Evolutionary conservation across 1,140 invertebrate species (phyloP).

Genomic region (Daktulosphaira vitifoliae): DNA sequence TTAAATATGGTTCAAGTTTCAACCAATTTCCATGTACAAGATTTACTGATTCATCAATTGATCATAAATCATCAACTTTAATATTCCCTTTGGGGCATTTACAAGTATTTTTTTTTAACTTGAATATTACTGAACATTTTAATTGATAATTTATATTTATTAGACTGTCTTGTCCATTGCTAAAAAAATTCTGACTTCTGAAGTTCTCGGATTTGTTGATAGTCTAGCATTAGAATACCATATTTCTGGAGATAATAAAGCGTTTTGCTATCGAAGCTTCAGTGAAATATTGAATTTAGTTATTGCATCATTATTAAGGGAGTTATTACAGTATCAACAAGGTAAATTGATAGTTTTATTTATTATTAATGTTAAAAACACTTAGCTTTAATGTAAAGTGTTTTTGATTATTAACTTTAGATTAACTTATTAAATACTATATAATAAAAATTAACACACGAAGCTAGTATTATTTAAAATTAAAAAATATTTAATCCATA

Average conservation of each 20-base stretch:
- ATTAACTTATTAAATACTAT: neutral
- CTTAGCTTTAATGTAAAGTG: neutral
- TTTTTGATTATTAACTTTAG: too few relatives aligned
- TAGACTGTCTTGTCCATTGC: conserved; percentile 69
- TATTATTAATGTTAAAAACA: too few relatives aligned
- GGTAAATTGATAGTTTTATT: too few relatives aligned
- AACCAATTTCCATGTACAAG: conserved; percentile 75
- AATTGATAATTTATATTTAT: conserved; percentile 24
- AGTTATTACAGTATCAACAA: conserved; percentile 81
- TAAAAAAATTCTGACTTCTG: conserved; percentile 82
- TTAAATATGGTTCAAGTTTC: conserved; percentile 86
- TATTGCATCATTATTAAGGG: conserved; percentile 81
- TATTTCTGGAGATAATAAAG: conserved; percentile 53
- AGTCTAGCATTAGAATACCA: conserved; percentile 70
- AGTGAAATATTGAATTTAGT: conserved; percentile 92
- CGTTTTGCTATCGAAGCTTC: conserved; percentile 82
- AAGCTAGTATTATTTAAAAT: too few relatives aligned
- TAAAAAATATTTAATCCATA: too few relatives aligned
- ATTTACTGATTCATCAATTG: conserved; percentile 52
- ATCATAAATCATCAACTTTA: conserved; percentile 49
- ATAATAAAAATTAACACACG: too few relatives aligned
- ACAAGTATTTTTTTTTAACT: conserved; percentile 38
- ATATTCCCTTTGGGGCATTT: conserved; percentile 59
- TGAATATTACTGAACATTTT: neutral
- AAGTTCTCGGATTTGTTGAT: conserved; percentile 71